Conservation (phyloP, 2,888 invertebrate species). For the Dorcus hopei region DNA sequence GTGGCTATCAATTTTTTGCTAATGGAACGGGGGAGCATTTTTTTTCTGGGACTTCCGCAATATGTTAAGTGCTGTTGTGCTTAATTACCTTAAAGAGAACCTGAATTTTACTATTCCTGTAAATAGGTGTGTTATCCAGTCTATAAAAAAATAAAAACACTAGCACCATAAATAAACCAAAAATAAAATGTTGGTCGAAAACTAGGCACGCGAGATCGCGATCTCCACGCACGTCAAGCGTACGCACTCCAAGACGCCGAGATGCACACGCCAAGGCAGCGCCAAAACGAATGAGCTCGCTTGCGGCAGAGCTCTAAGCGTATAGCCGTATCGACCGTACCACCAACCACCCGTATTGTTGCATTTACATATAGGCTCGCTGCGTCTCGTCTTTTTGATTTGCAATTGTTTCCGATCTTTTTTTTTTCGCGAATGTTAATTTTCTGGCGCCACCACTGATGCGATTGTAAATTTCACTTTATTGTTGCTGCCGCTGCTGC, state of each 20-base stretch:
- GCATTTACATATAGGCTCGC: conserved; percentile 35
- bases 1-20: no score
- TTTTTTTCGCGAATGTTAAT: conserved; percentile 16
- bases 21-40: no score
- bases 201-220: conserved; percentile 1
- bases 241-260: not conserved
- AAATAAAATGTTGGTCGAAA: not conserved
- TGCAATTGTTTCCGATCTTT: conserved; percentile 8
- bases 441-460: conserved; percentile 17
- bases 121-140: conserved; percentile 13
- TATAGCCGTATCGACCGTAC: conserved; percentile 38
- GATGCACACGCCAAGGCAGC: conserved; percentile 26
- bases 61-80: no score
- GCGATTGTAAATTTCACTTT: conserved; percentile 13
- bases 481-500: conserved; percentile 10
- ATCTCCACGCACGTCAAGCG: conserved; percentile 5
- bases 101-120: no score
- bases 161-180: not conserved
- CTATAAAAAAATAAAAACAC: not conserved
- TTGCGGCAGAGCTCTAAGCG: conserved; percentile 39
- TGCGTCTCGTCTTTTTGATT: conserved; percentile 19
- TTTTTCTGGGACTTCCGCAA: no score
- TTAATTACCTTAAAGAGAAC: no score
- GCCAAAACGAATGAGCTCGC: conserved; percentile 15
- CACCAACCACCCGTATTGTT: conserved; percentile 32